Evolutionary conservation across 2,888 invertebrate genomes (phyloP).

Genomic region (Diadegma fenestrale): DNA sequence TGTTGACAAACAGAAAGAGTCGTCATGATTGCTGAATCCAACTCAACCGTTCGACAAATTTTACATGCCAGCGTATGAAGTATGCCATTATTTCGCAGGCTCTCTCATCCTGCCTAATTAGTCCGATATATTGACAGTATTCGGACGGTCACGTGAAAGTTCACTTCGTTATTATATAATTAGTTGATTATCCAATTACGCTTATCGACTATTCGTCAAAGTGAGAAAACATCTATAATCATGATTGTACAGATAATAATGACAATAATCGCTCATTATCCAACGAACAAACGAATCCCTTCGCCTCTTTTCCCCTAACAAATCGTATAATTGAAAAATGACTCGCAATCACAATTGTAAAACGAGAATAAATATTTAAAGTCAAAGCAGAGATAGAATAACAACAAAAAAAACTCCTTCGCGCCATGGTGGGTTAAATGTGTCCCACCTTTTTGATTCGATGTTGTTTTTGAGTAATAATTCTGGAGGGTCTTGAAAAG

Average conservation of each 20-base stretch:
- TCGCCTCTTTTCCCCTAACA: background rate
- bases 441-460: no score
- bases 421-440: no score
- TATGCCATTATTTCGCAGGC: constrained; percentile 15
- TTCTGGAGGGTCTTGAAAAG: no score
- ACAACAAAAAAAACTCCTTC: background rate
- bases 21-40: background rate
- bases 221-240: constrained; percentile 27
- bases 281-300: background rate
- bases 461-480: no score
- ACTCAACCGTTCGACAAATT: background rate
- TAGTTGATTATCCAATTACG: constrained; percentile 52
- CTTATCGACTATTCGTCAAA: constrained; percentile 21
- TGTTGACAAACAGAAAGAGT: constrained; percentile 12
- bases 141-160: constrained; percentile 52
- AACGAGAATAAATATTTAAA: background rate
- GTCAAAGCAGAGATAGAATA: background rate
- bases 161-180: constrained; percentile 47
- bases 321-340: background rate
- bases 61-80: constrained; percentile 3
- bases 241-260: constrained; percentile 10
- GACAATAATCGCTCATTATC: background rate
- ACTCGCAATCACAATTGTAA: background rate
- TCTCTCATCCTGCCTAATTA: constrained; percentile 25
- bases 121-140: constrained; percentile 48